These are phyloP conservation scores for Pungitius pungitius DNA, from an alignment of 2,113 vertebrate species.

Conservation along the genomic window DNA sequence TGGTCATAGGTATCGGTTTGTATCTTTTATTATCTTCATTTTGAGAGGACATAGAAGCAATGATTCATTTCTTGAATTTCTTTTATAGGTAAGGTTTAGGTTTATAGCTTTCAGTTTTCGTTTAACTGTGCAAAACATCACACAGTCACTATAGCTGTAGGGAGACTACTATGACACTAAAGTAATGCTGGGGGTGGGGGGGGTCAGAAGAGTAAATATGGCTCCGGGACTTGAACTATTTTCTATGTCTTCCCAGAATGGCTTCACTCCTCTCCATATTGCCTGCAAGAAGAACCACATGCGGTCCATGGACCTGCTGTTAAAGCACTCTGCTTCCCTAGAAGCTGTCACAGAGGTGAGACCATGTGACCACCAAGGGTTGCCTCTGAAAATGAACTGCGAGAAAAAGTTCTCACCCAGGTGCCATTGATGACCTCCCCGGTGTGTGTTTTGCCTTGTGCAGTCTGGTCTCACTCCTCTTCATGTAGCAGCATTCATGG, in stretches of 20 bases:
- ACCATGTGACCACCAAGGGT: not conserved
- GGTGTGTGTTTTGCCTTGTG: constrained; percentile 32
- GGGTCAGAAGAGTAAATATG: not conserved
- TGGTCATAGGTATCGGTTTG: not conserved
- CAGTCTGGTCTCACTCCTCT: constrained; percentile 97
- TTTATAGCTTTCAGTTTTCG: not conserved
- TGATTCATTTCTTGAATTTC: not conserved
- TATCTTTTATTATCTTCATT: not conserved
- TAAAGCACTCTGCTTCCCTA: constrained; percentile 93
- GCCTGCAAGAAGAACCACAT: constrained; percentile 99
- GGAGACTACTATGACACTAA: not conserved
- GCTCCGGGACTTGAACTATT: not conserved
- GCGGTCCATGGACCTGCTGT: constrained; percentile 94
- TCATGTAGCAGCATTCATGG: constrained; percentile 98
- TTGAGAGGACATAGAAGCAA: not conserved
- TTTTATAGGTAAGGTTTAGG: not conserved
- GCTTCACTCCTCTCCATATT: constrained; percentile 96
- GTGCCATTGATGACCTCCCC: not conserved
- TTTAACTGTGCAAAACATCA: not conserved
- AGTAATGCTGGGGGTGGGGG: not conserved
- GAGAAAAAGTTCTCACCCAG: not conserved
- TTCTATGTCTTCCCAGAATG: constrained; percentile 83
- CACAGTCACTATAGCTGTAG: not conserved
- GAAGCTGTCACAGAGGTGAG: constrained; percentile 96
- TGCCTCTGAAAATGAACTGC: constrained; percentile 10